phyloP scores from a whole-genome alignment of 2,797 vertebrate species.

The Novumbra hubbsi region DNA sequence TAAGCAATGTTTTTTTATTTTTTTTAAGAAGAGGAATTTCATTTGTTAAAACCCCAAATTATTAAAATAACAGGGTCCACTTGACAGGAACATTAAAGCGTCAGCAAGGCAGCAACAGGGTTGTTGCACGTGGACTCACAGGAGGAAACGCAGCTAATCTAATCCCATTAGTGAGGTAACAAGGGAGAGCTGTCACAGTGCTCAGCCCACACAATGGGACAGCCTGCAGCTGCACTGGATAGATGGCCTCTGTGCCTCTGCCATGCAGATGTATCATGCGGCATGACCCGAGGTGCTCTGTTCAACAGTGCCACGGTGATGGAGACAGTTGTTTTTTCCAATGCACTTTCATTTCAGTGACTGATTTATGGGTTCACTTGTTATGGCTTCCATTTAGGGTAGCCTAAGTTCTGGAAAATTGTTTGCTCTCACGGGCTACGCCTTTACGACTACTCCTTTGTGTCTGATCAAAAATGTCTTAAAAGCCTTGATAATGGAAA shows the following conservation, averaged over 20 bases:
- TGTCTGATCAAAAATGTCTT: not conserved
- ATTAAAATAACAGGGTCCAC: not conserved
- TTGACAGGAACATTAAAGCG: constrained; percentile 1
- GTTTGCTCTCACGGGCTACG: not conserved
- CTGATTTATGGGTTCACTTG: not conserved
- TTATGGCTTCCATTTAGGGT: not conserved
- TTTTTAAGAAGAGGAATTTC: too few relatives aligned
- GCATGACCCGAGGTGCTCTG: not conserved
- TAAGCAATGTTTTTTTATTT: too few relatives aligned
- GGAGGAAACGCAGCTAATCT: constrained; percentile 73
- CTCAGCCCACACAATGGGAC: constrained; percentile 76
- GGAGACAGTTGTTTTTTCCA: constrained; percentile 64
- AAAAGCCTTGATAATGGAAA: not conserved
- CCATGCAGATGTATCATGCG: constrained; percentile 72
- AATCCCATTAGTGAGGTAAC: constrained; percentile 79
- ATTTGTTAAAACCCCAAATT: too few relatives aligned
- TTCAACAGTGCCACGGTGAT: constrained; percentile 51
- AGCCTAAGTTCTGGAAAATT: not conserved
- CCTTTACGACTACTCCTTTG: not conserved
- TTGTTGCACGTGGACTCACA: constrained; percentile 43
- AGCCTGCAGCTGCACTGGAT: constrained; percentile 66
- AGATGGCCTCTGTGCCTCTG: constrained; percentile 55
- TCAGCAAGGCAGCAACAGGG: constrained; percentile 49
- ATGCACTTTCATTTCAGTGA: not conserved
- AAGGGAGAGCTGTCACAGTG: constrained; percentile 78